phyloP scores from a whole-genome alignment of 2,888 invertebrate genomes.

The Platycheirus rosarum region DNA sequence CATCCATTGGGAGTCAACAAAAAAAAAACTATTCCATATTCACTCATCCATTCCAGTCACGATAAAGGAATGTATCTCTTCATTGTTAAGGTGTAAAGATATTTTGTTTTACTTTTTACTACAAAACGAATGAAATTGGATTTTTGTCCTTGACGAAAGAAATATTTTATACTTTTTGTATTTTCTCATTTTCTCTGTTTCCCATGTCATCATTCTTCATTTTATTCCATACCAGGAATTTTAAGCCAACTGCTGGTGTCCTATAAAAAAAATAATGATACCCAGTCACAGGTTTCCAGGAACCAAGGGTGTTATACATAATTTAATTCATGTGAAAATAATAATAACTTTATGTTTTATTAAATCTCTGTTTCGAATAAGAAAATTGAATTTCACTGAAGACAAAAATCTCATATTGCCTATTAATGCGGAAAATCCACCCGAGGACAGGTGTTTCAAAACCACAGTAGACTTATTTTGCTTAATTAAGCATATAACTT shows the following conservation, averaged over 20 bases:
- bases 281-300: background rate
- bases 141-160: slow-evolving; percentile 11
- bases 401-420: slow-evolving; percentile 34
- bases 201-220: background rate
- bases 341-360: background rate
- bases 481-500: slow-evolving; percentile 29
- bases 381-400: slow-evolving; percentile 53
- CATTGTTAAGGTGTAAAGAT: slow-evolving; percentile 13
- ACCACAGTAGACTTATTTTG: slow-evolving; percentile 27
- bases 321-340: background rate
- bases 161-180: background rate
- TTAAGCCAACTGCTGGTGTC: too few species aligned
- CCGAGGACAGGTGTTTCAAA: slow-evolving; percentile 36
- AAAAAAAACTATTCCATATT: background rate
- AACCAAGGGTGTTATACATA: background rate
- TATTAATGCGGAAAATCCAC: slow-evolving; percentile 23
- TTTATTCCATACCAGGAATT: too few species aligned
- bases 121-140: slow-evolving; percentile 25
- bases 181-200: background rate
- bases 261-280: background rate
- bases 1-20: background rate
- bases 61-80: slow-evolving; percentile 6
- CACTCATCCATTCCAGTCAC: slow-evolving; percentile 17
- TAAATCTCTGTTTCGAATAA: slow-evolving; percentile 26
- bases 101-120: background rate